phyloP scores from a whole-genome alignment of 1,140 invertebrate genomes.

The Ylistrum balloti region DNA sequence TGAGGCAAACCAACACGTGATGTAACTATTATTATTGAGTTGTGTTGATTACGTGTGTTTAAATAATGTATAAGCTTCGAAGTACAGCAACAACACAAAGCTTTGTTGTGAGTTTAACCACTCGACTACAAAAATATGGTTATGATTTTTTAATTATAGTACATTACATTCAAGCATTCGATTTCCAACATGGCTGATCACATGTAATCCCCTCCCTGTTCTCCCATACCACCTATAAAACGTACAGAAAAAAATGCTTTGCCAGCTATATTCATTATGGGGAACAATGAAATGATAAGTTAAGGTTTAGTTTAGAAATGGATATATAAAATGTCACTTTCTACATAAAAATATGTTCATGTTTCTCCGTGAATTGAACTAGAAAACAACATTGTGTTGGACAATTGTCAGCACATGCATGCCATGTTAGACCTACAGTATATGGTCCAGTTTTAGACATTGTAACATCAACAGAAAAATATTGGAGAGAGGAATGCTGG shows the following conservation, averaged over 20 bases:
- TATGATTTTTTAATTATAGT: neutral
- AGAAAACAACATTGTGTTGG: too few species aligned
- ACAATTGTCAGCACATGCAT: too few species aligned
- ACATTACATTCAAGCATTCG: neutral
- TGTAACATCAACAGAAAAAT: too few species aligned
- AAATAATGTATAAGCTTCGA: neutral
- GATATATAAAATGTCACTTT: too few species aligned
- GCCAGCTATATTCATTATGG: too few species aligned
- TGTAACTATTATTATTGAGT: neutral
- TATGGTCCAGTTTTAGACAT: too few species aligned
- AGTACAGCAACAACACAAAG: neutral
- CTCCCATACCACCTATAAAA: neutral
- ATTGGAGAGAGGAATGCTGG: too few species aligned
- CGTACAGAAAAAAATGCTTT: neutral
- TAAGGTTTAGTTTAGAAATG: too few species aligned
- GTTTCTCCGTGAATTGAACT: too few species aligned
- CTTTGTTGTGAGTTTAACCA: neutral
- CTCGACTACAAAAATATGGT: neutral
- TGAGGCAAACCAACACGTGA: neutral
- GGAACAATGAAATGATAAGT: neutral
- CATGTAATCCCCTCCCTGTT: neutral
- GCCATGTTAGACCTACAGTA: too few species aligned
- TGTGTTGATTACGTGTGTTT: neutral
- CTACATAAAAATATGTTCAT: too few species aligned
- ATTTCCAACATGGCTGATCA: neutral